A percentile compares a stretch with the other conserved stretches of the same genome.
Conservation (phyloP, 2,113 vertebrate species). For the Scartelaos histophorus region DNA sequence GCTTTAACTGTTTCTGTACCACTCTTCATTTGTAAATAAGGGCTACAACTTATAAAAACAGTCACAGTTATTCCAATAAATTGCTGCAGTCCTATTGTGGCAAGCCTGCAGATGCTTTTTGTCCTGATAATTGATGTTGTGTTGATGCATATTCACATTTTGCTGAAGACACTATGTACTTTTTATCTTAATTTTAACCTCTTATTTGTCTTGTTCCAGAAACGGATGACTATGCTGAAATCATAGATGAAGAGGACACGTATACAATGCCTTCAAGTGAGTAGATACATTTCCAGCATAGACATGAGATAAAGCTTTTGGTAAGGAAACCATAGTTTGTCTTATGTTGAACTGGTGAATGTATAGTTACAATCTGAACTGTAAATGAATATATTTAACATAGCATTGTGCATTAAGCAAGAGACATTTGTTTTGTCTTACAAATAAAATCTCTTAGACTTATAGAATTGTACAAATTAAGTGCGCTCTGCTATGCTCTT, state of each 20-base stretch:
- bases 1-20: slow-evolving; percentile 1
- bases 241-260: slow-evolving; percentile 98
- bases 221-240: slow-evolving; percentile 98
- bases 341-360: not conserved
- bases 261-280: slow-evolving; percentile 99
- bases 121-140: slow-evolving; percentile 12
- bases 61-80: not conserved
- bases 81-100: not conserved
- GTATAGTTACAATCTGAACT: not conserved
- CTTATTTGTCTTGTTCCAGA: slow-evolving; percentile 73
- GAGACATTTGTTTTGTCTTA: not conserved
- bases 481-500: not conserved
- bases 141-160: not conserved
- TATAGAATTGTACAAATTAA: not conserved
- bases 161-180: not conserved
- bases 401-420: not conserved
- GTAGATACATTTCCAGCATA: slow-evolving; percentile 50
- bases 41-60: too few relatives aligned
- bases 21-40: not conserved
- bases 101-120: slow-evolving; percentile 11
- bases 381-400: not conserved
- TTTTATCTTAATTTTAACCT: not conserved
- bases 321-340: not conserved
- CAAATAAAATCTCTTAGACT: not conserved
- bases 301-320: not conserved